Percentiles rank a stretch among this genome's conserved stretches.
Conservation (phyloP, 2,888 invertebrate species). For the Macaria liturata region DNA sequence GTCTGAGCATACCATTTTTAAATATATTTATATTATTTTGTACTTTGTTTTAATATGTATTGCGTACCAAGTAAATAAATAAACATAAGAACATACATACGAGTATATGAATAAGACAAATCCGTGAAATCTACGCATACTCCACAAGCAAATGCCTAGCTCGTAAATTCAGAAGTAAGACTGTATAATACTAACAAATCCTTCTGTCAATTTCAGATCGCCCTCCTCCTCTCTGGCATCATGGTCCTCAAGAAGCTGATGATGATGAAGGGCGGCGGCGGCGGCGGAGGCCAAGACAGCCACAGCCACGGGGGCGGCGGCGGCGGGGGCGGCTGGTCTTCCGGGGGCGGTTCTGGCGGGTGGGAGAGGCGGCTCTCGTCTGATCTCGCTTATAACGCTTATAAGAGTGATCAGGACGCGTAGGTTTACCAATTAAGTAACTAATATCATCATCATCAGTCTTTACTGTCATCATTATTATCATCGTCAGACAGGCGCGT, state of each 20-base stretch:
- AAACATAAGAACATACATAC: too few species aligned
- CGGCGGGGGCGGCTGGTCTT: slow-evolving; percentile 72
- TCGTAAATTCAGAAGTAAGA: slow-evolving; percentile 78
- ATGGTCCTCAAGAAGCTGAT: slow-evolving; percentile 92
- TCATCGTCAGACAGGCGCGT: too few species aligned
- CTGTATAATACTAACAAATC: too few species aligned
- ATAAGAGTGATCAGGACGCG: slow-evolving; percentile 61
- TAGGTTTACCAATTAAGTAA: too few species aligned
- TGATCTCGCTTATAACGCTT: slow-evolving; percentile 88
- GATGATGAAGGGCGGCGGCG: slow-evolving; percentile 85
- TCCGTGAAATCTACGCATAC: too few species aligned
- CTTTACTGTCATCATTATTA: too few species aligned
- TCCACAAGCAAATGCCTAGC: neutral
- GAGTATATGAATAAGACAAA: too few species aligned
- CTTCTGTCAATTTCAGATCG: slow-evolving; percentile 85
- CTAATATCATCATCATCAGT: too few species aligned
- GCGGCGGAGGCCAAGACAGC: slow-evolving; percentile 79
- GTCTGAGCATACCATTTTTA: too few species aligned
- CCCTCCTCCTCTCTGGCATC: slow-evolving; percentile 90
- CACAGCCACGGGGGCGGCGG: slow-evolving; percentile 70
- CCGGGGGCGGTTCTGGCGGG: slow-evolving; percentile 61
- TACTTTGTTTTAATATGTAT: too few species aligned
- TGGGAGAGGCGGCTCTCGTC: slow-evolving; percentile 84
- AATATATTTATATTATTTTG: too few species aligned
- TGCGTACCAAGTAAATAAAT: too few species aligned